Percentiles rank a stretch among this genome's conserved stretches.
Conservation (phyloP, 2,113 vertebrate genomes). For the Eulemur rufifrons region DNA sequence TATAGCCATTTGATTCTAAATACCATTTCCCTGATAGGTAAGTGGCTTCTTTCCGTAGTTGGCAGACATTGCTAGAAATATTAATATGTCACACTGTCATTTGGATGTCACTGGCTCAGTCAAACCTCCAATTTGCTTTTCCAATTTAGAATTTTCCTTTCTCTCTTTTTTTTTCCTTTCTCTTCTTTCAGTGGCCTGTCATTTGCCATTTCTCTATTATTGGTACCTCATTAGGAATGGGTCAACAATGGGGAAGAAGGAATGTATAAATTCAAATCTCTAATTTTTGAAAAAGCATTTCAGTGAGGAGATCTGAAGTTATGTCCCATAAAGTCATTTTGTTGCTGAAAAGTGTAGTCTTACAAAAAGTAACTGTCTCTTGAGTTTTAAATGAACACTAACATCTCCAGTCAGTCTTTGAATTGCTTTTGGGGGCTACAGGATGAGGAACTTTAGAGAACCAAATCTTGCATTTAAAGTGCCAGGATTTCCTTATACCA, state of each 20-base stretch:
- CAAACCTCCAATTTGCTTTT: slow-evolving; percentile 10
- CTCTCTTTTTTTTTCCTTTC: not conserved
- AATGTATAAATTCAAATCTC: not conserved
- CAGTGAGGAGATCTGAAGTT: not conserved
- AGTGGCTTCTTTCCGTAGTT: slow-evolving; percentile 8
- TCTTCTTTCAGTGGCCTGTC: not conserved
- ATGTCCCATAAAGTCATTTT: not conserved
- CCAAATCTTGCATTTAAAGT: not conserved
- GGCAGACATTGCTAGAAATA: slow-evolving; percentile 6
- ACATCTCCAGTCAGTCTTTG: slow-evolving; percentile 13
- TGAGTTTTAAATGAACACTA: not conserved
- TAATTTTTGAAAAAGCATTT: slow-evolving; percentile 23
- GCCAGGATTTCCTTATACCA: not conserved
- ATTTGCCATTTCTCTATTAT: slow-evolving; percentile 18
- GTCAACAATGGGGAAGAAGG: not conserved
- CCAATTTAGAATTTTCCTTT: slow-evolving; percentile 30
- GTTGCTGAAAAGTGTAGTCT: slow-evolving; percentile 27
- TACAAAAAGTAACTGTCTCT: not conserved
- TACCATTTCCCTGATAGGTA: not conserved
- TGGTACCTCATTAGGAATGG: not conserved
- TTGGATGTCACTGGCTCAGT: not conserved
- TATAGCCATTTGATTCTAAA: slow-evolving; percentile 18
- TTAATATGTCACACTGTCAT: not conserved
- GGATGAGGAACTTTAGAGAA: not conserved
- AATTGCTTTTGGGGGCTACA: not conserved